Percentiles rank a stretch among this genome's conserved stretches.
phyloP scores from a whole-genome alignment of 2,888 invertebrate genomes.

The Apodemia hepburni region DNA sequence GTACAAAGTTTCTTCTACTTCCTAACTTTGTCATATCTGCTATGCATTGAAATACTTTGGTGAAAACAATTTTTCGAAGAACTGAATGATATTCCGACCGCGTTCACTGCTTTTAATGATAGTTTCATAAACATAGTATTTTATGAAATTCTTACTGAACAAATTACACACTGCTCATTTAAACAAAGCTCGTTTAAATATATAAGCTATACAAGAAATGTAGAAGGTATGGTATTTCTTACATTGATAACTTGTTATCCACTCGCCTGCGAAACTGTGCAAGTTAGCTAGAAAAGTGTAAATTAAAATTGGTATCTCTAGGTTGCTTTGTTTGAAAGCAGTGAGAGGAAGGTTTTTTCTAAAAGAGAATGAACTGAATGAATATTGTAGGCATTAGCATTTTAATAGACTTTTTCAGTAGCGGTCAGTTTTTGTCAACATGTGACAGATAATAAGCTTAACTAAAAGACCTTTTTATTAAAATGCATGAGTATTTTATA shows the following conservation, averaged over 20 bases:
- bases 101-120: constrained; percentile 6
- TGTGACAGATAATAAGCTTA: background rate
- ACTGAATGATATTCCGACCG: constrained; percentile 6
- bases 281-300: too few relatives aligned
- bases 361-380: background rate
- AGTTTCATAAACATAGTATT: background rate
- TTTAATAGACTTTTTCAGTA: constrained; percentile 4
- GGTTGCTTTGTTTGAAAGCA: too few relatives aligned
- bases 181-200: too few relatives aligned
- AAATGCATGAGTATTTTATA: constrained; percentile 9
- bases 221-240: too few relatives aligned
- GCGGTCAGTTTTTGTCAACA: constrained; percentile 9
- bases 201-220: too few relatives aligned
- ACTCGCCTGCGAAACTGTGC: too few relatives aligned
- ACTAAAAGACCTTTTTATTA: background rate
- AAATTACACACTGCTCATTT: too few relatives aligned
- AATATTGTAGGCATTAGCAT: constrained; percentile 10
- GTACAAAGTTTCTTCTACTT: constrained; percentile 26
- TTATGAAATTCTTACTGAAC: background rate
- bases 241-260: too few relatives aligned
- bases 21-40: constrained; percentile 28
- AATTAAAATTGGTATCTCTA: background rate
- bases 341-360: background rate
- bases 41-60: constrained; percentile 27
- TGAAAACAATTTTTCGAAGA: constrained; percentile 18